phyloP scores from a whole-genome alignment of 2,888 invertebrate species.

The Drosophila yooni region DNA sequence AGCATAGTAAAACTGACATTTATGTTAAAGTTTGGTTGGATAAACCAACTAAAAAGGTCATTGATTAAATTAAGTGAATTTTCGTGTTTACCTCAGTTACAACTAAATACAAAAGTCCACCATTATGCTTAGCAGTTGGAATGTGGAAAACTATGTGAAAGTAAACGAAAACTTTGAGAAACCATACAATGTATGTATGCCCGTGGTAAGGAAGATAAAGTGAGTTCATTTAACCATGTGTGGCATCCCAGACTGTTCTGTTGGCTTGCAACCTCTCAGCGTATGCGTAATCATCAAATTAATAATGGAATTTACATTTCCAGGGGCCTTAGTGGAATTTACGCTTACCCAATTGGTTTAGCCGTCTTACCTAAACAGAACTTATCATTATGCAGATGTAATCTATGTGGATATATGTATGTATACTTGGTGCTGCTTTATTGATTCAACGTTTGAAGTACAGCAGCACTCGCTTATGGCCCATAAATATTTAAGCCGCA shows the following conservation, averaged over 20 bases:
- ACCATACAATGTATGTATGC: neutral
- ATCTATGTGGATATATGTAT: constrained; percentile 24
- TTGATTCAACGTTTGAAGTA: constrained; percentile 46
- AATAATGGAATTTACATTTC: constrained; percentile 38
- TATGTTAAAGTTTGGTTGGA: constrained; percentile 1
- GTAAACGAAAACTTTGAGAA: neutral
- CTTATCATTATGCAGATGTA: constrained; percentile 24
- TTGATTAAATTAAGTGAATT: neutral
- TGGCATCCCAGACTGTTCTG: neutral
- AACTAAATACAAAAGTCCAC: constrained; percentile 12
- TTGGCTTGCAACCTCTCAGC: neutral
- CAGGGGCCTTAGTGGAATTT: constrained; percentile 26
- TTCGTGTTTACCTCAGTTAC: neutral
- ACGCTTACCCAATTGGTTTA: constrained; percentile 42
- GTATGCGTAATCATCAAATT: neutral
- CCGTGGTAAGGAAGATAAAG: neutral
- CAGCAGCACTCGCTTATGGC: constrained; percentile 31
- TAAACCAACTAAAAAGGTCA: constrained; percentile 1
- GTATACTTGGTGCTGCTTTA: constrained; percentile 4
- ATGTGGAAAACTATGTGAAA: too few relatives aligned
- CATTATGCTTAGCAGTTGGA: neutral
- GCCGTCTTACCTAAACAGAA: constrained; percentile 22
- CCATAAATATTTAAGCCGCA: constrained; percentile 52
- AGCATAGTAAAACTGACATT: constrained; percentile 4
- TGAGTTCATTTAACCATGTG: neutral